Percentiles rank a stretch among this genome's conserved stretches.
These are phyloP conservation scores for Fragum sueziense DNA, from an alignment of 2,888 invertebrate species.

Conservation along the genomic window DNA sequence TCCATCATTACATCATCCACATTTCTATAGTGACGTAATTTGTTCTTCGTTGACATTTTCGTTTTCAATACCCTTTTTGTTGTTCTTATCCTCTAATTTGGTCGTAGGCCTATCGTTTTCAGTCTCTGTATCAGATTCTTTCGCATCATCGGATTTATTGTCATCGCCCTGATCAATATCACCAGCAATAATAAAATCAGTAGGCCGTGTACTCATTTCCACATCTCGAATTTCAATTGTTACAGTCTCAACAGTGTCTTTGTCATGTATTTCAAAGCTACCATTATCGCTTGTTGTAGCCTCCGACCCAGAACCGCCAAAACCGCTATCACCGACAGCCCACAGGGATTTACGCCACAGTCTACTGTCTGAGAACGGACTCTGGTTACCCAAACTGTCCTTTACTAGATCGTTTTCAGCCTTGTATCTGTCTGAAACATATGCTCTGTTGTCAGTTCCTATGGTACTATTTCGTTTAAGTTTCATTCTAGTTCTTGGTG, in stretches of 20 bases:
- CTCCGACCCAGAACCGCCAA: constrained; percentile 36
- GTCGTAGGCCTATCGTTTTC: background rate
- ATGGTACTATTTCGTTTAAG: background rate
- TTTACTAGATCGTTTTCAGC: background rate
- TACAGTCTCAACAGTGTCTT: background rate
- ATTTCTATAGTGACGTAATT: background rate
- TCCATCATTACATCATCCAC: too few relatives aligned
- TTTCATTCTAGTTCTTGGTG: background rate
- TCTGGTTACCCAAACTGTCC: background rate
- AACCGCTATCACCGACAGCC: constrained; percentile 39
- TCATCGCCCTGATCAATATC: background rate
- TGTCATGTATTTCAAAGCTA: background rate
- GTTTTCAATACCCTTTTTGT: background rate
- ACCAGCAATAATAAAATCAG: background rate
- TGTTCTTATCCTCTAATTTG: background rate
- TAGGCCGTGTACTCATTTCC: background rate
- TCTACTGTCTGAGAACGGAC: background rate
- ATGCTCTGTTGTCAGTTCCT: background rate
- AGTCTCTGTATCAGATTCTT: background rate
- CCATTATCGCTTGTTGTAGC: constrained; percentile 20
- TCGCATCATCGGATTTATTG: background rate
- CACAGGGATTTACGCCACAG: constrained; percentile 36
- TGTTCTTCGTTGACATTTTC: background rate
- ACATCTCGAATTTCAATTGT: constrained; percentile 6
- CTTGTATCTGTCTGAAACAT: background rate